Percentiles rank a stretch among this genome's conserved stretches.
Evolutionary conservation across 2,113 vertebrate species (phyloP).

Genomic region (Suncus etruscus): DNA sequence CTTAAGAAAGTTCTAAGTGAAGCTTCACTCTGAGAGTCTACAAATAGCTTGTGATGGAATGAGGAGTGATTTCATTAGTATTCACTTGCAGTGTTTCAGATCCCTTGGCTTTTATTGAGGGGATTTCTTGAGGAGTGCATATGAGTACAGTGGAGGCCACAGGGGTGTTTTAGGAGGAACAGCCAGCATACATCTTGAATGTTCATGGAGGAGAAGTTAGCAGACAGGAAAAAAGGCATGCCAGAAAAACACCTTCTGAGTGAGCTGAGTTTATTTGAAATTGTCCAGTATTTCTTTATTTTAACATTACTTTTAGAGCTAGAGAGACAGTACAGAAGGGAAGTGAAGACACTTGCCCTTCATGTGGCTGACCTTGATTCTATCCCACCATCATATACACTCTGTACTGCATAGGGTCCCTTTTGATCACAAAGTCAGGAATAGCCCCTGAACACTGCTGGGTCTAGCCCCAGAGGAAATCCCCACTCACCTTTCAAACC

Average conservation of each 20-base stretch:
- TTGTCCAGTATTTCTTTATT: neutral
- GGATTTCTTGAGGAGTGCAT: neutral
- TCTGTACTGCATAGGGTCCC: too few species aligned
- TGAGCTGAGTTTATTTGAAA: neutral
- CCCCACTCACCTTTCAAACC: too few species aligned
- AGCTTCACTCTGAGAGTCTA: conserved; percentile 45
- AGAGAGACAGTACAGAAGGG: too few species aligned
- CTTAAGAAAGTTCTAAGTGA: conserved; percentile 67
- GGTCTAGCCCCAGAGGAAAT: too few species aligned
- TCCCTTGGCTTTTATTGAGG: conserved; percentile 24
- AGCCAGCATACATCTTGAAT: neutral
- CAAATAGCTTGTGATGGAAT: conserved; percentile 53
- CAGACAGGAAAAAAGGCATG: neutral
- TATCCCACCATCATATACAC: too few species aligned
- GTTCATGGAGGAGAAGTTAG: neutral
- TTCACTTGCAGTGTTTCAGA: conserved; percentile 17
- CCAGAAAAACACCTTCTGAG: neutral
- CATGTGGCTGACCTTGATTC: too few species aligned
- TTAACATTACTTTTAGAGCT: too few species aligned
- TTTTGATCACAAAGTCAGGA: too few species aligned
- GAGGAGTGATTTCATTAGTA: conserved; percentile 60
- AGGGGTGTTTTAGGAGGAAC: neutral
- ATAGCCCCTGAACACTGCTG: too few species aligned
- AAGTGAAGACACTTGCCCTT: too few species aligned
- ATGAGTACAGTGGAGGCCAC: neutral